Evolutionary conservation across 2,113 vertebrate species (phyloP).

Genomic region (Lethenteron reissneri): DNA sequence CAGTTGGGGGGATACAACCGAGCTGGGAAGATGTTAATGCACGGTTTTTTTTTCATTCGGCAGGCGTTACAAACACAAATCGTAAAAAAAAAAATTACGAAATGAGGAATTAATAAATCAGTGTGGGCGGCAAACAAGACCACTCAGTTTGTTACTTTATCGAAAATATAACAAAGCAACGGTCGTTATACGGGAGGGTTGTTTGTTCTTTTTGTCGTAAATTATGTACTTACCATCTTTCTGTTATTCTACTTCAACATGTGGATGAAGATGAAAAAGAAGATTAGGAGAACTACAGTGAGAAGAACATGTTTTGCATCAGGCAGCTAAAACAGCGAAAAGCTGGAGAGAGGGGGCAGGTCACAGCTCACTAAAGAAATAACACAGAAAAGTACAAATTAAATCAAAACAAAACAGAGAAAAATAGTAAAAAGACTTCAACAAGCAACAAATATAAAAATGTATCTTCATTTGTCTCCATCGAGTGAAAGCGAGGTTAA

Average conservation of each 20-base stretch:
- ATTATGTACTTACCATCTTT: conserved; percentile 74
- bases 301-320: neutral
- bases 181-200: too few species aligned
- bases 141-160: conserved; percentile 7
- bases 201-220: too few species aligned
- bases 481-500: too few species aligned
- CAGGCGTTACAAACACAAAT: neutral
- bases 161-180: conserved; percentile 7
- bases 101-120: neutral
- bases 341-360: conserved; percentile 31
- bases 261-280: conserved; percentile 36
- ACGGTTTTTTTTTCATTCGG: too few species aligned
- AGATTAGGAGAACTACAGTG: neutral
- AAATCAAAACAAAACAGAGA: too few species aligned
- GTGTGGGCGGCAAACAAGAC: neutral
- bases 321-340: neutral
- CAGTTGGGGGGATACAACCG: too few species aligned
- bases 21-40: too few species aligned
- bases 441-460: too few species aligned
- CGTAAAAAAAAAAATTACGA: neutral
- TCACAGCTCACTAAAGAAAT: conserved; percentile 20
- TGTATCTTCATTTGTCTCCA: too few species aligned
- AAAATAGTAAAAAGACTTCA: too few species aligned
- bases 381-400: too few species aligned
- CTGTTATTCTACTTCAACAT: conserved; percentile 86